phyloP scores from a whole-genome alignment of 2,888 invertebrate species.

The Meloe dianella region DNA sequence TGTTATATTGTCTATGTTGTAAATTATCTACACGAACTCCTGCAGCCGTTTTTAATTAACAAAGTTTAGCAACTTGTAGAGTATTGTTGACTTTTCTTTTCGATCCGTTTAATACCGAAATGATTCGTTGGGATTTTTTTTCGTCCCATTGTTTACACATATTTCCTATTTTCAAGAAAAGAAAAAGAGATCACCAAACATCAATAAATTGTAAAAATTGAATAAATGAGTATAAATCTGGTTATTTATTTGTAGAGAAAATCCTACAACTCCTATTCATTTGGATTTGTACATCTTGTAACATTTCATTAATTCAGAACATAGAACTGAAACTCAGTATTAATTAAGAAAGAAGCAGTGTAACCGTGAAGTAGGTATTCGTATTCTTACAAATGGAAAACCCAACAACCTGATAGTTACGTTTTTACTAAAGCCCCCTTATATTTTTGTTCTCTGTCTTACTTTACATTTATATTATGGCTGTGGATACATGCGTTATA shows the following conservation, averaged over 20 bases:
- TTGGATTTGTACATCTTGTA: not conserved
- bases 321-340: slow-evolving; percentile 30
- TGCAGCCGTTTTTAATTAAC: slow-evolving; percentile 19
- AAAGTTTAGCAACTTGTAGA: slow-evolving; percentile 22
- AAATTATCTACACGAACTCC: slow-evolving; percentile 8
- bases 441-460: not conserved
- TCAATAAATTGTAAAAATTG: slow-evolving; percentile 18
- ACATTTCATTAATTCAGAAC: slow-evolving; percentile 35
- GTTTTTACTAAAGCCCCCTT: not conserved
- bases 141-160: slow-evolving; percentile 18
- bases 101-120: slow-evolving; percentile 18
- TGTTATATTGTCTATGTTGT: not conserved
- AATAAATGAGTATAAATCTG: slow-evolving; percentile 4
- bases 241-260: not conserved
- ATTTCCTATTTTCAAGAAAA: not conserved
- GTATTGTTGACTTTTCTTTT: slow-evolving; percentile 21
- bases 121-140: slow-evolving; percentile 15
- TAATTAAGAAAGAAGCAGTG: slow-evolving; percentile 45
- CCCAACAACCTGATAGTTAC: slow-evolving; percentile 17
- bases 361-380: slow-evolving; percentile 43
- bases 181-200: not conserved
- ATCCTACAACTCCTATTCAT: not conserved
- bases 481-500: slow-evolving; percentile 16
- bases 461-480: slow-evolving; percentile 21
- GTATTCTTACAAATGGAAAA: slow-evolving; percentile 43